Evolutionary conservation across 2,888 invertebrate species (phyloP), one percentile per base, ranked within the genome.

Genomic region (Ormyrus labotus): DNA sequence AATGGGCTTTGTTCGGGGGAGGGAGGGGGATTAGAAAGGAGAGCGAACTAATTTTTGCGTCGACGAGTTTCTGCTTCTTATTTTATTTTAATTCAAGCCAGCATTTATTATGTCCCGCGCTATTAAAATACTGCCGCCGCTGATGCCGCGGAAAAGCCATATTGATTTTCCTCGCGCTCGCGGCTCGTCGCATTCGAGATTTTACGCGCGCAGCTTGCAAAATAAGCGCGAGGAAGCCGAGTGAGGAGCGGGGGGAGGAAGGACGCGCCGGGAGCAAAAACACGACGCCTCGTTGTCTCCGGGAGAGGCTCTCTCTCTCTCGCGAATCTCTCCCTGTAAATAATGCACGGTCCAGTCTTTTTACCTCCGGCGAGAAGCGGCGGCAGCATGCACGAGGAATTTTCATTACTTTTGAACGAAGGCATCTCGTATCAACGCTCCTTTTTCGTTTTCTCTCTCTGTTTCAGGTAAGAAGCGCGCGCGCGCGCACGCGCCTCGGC

Each of bases 401-500:
- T 81, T 81, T 73, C 81, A 77, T 81, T 72, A 81, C 64, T 81
- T 73, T 72, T 80, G 60, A 80, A 68, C 68, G 34, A 50, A 67
- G 57, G 57, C 34, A 34, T 74, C 34, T 57, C 63, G n/a, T 71
- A 81, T 81, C 78, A 81, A 81, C 13, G 19, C 64, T 34, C 34
- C 34, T 57, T 71, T 63, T 67, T 34, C 13, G 5, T 53, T 48
- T 81, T 63, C 61, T 61, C 34, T 63, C 61, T 61, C 34, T 77
- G 69, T 78, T 81, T 45, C 81, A 81, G 81, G 81, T 79, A 81
- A 81, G 81, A 74, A 4, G 34, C 34, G 34, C 34, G 34, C 19
- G 19, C 13, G 11, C 57, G 34, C 34, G 34, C 13, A 13, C 13
- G 11, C 57, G 61, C 13, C 34, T 34, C 63, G 50, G 47, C 50